phyloP scores from a whole-genome alignment of 2,888 invertebrate species.

The Matsumyia berberina region DNA sequence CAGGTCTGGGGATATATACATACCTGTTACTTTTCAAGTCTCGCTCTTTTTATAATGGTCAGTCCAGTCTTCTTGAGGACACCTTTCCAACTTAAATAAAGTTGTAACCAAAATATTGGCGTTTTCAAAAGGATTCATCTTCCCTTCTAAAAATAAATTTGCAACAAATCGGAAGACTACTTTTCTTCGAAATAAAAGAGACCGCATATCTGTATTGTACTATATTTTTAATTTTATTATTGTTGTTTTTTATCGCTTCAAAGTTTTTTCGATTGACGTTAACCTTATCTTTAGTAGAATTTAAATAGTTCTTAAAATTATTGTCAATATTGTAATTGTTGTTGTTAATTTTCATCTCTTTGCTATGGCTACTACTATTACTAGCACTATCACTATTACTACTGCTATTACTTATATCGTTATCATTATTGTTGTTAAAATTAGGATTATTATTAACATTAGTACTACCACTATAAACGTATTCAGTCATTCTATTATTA shows the following conservation, averaged over 20 bases:
- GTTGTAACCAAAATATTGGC: no score
- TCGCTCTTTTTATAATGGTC: no score
- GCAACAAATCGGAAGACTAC: constrained; percentile 32
- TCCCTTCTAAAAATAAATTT: constrained; percentile 35
- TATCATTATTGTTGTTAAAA: constrained; percentile 70
- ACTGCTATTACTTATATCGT: constrained; percentile 71
- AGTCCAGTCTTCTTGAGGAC: no score
- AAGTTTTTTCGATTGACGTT: constrained; percentile 77
- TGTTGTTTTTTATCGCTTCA: constrained; percentile 79
- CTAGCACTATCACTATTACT: constrained; percentile 59
- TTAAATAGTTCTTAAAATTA: constrained; percentile 81
- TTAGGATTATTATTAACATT: constrained; percentile 68
- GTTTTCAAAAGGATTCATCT: neutral
- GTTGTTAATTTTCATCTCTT: constrained; percentile 52
- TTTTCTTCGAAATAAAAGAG: constrained; percentile 77
- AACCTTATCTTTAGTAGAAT: constrained; percentile 79
- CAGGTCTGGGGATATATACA: no score
- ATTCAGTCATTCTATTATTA: constrained; percentile 78
- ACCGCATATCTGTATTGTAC: constrained; percentile 84
- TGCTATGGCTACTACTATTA: constrained; percentile 39
- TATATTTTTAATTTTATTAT: constrained; percentile 83
- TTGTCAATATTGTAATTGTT: constrained; percentile 79
- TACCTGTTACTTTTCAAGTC: no score
- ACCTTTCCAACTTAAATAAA: no score
- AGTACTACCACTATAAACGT: constrained; percentile 74